A percentile compares a stretch with the other conserved stretches of the same genome.
Evolutionary conservation across 53 echinoderm and acorn worm species (phyloP).

Genomic region (Luidia sarsii): DNA sequence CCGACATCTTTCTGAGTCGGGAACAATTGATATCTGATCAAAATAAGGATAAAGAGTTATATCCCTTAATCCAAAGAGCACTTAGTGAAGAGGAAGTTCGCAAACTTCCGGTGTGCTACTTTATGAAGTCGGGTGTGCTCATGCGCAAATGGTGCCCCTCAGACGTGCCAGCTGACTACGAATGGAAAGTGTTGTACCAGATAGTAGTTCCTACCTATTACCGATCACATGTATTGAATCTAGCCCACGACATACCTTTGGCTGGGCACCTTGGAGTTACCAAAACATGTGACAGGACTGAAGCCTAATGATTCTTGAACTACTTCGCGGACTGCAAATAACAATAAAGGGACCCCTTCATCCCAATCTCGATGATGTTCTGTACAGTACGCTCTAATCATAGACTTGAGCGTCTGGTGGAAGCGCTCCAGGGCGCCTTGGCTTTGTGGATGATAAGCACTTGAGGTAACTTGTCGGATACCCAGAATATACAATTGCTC

Average conservation of each 20-base stretch:
- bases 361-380: slow-evolving; percentile 52
- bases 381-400: slow-evolving; percentile 34
- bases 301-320: slow-evolving; percentile 38
- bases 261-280: not conserved
- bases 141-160: too few relatives aligned
- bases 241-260: not conserved
- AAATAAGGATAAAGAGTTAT: not conserved
- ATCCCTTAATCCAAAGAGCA: not conserved
- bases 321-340: slow-evolving; percentile 61
- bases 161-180: not conserved
- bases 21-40: not conserved
- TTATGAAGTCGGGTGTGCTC: slow-evolving; percentile 13
- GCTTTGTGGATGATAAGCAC: slow-evolving; percentile 53
- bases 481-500: slow-evolving; percentile 28
- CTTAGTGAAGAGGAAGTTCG: not conserved
- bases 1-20: too few relatives aligned
- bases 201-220: not conserved
- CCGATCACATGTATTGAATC: not conserved
- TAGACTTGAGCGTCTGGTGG: slow-evolving; percentile 63
- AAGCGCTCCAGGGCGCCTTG: slow-evolving; percentile 62
- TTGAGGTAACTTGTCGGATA: slow-evolving; percentile 6
- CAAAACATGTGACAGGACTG: slow-evolving; percentile 47
- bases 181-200: slow-evolving; percentile 1
- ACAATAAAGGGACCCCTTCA: slow-evolving; percentile 60
- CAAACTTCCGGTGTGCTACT: not conserved